These are phyloP conservation scores for Pinctada fucata DNA, from an alignment of 2,888 invertebrate genomes.

Conservation along the genomic window DNA sequence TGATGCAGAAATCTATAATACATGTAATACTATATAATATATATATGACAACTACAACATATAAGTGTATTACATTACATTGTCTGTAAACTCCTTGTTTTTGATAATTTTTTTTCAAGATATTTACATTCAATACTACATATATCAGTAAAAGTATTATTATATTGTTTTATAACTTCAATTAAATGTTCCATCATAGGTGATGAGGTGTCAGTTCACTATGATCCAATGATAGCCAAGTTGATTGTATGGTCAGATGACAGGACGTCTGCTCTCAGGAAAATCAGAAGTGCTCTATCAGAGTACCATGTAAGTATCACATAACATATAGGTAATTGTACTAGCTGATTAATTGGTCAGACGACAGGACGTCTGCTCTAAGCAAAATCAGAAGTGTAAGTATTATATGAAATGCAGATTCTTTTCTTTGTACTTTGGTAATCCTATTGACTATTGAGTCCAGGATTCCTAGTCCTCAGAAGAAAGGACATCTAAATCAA, in stretches of 20 bases:
- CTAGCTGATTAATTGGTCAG: slow-evolving; percentile 97
- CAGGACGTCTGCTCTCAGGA: slow-evolving; percentile 87
- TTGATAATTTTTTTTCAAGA: neutral
- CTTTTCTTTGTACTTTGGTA: too few species aligned
- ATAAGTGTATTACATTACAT: too few species aligned
- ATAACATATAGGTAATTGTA: too few species aligned
- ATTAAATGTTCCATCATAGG: slow-evolving; percentile 80
- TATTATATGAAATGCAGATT: too few species aligned
- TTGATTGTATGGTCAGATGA: slow-evolving; percentile 96
- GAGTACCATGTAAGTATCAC: slow-evolving; percentile 89
- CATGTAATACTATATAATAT: too few species aligned
- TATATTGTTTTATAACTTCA: too few species aligned
- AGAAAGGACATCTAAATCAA: too few species aligned
- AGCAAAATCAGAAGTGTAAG: slow-evolving; percentile 85
- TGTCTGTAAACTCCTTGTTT: too few species aligned
- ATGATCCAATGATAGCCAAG: slow-evolving; percentile 99
- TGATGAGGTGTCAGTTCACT: slow-evolving; percentile 97
- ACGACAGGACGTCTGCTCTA: slow-evolving; percentile 88
- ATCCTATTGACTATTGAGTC: too few species aligned
- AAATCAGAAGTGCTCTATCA: slow-evolving; percentile 84
- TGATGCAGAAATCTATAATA: too few species aligned
- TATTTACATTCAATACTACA: neutral
- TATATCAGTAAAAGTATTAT: neutral
- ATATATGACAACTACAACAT: too few species aligned
- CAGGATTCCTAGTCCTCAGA: too few species aligned